Evolutionary conservation across 2,888 invertebrate species (phyloP).

Genomic region (Ornithoptera priamus): DNA sequence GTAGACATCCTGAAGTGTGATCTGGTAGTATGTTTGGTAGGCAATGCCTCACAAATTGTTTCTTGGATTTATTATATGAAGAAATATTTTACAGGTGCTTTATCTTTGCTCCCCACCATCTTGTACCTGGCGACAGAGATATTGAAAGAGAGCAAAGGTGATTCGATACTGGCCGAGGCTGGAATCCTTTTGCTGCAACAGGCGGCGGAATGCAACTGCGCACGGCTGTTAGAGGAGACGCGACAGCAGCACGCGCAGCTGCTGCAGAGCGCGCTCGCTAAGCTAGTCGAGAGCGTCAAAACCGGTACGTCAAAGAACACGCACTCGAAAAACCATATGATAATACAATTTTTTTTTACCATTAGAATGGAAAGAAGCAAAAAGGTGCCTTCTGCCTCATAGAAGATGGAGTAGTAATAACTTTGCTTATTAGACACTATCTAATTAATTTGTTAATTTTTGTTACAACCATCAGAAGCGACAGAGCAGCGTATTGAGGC

Average conservation of each 20-base stretch:
- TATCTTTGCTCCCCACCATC: slow-evolving; percentile 94
- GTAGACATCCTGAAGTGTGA: too few relatives aligned
- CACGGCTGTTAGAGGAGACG: slow-evolving; percentile 84
- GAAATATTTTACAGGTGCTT: slow-evolving; percentile 79
- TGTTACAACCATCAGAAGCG: slow-evolving; percentile 61
- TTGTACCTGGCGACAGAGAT: slow-evolving; percentile 95
- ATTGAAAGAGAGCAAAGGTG: slow-evolving; percentile 89
- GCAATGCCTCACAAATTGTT: too few relatives aligned
- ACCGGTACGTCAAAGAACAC: slow-evolving; percentile 75
- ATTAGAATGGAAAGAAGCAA: too few relatives aligned
- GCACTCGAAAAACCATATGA: neutral
- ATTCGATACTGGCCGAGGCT: slow-evolving; percentile 82
- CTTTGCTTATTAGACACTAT: too few relatives aligned
- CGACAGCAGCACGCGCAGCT: slow-evolving; percentile 88
- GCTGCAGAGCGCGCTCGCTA: slow-evolving; percentile 93
- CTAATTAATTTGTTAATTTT: too few relatives aligned
- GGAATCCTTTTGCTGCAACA: slow-evolving; percentile 87
- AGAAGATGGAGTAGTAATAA: too few relatives aligned
- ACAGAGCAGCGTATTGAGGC: slow-evolving; percentile 90
- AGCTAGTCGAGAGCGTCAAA: slow-evolving; percentile 94
- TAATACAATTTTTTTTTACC: too few relatives aligned
- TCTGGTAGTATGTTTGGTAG: too few relatives aligned
- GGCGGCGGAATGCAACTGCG: slow-evolving; percentile 86
- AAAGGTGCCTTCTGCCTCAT: neutral
- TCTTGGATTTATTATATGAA: too few relatives aligned